Conservation (phyloP, 2,888 invertebrate genomes). For the Drosophila histrio region DNA sequence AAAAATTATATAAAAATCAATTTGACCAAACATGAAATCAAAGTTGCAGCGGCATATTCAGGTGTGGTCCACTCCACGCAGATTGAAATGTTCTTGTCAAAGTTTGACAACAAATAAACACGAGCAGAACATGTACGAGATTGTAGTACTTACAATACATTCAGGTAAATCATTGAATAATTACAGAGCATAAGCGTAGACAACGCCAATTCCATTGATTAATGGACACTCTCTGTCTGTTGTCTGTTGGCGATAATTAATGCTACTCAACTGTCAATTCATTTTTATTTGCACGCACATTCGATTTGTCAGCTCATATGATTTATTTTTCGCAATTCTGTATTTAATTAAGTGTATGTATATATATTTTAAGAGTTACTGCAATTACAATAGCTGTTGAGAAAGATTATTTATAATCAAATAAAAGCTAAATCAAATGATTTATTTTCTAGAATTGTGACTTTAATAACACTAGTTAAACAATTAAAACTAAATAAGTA, state of each 20-base stretch:
- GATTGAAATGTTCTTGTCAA: constrained; percentile 74
- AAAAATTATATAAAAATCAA: constrained; percentile 2
- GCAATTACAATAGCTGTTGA: neutral
- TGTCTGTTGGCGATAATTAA: constrained; percentile 63
- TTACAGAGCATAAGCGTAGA: constrained; percentile 38
- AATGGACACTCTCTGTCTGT: constrained; percentile 46
- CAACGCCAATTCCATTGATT: constrained; percentile 62
- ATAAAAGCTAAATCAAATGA: neutral
- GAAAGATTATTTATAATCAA: neutral
- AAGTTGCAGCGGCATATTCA: constrained; percentile 33
- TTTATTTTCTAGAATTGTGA: neutral
- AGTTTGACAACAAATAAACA: constrained; percentile 41
- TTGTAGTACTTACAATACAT: constrained; percentile 3
- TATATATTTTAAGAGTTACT: neutral
- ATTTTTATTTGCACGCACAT: constrained; percentile 55
- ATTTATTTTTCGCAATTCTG: constrained; percentile 20
- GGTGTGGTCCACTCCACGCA: constrained; percentile 63
- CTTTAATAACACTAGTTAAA: too few relatives aligned
- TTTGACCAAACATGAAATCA: constrained; percentile 20
- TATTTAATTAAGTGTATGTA: constrained; percentile 15
- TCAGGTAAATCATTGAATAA: constrained; percentile 27
- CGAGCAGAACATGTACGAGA: constrained; percentile 8
- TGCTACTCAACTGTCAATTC: constrained; percentile 40
- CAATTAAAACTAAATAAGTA: too few relatives aligned
- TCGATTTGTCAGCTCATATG: constrained; percentile 28